These are phyloP conservation scores for Bombylius discolor DNA, from an alignment of 2,888 invertebrate genomes.

Conservation along the genomic window DNA sequence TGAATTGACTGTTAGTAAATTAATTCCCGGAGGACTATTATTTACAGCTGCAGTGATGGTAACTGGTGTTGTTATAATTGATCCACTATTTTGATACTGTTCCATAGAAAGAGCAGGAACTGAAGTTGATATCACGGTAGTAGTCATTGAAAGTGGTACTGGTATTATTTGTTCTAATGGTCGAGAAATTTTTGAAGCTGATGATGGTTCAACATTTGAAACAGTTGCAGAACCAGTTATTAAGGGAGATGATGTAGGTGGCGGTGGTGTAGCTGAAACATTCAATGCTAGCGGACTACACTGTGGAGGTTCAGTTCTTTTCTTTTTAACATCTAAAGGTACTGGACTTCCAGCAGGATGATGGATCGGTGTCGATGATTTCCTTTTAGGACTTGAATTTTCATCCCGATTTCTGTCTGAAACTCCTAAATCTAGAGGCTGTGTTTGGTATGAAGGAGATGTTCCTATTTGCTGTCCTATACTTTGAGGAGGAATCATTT, in stretches of 20 bases:
- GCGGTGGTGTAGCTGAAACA: conserved; percentile 18
- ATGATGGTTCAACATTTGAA: background rate
- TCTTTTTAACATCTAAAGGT: conserved; percentile 49
- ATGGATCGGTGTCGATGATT: conserved; percentile 44
- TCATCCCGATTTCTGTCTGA: conserved; percentile 34
- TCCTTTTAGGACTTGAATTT: conserved; percentile 47
- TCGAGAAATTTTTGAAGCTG: background rate
- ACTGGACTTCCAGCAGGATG: conserved; percentile 38
- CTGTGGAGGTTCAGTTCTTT: conserved; percentile 42
- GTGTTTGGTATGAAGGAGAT: conserved; percentile 50
- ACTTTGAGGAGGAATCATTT: conserved; percentile 34
- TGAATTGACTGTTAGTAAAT: conserved; percentile 17
- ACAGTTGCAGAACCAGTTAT: conserved; percentile 41
- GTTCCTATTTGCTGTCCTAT: conserved; percentile 29
- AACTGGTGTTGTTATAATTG: conserved; percentile 31
- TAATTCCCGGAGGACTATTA: conserved; percentile 4
- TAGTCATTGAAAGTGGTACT: background rate
- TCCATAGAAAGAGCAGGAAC: background rate
- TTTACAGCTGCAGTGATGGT: conserved; percentile 9
- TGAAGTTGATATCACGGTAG: background rate
- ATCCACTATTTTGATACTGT: conserved; percentile 13
- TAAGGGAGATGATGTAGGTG: conserved; percentile 37
- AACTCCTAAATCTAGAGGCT: conserved; percentile 65
- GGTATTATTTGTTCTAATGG: background rate
- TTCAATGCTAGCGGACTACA: conserved; percentile 16